phyloP scores from a whole-genome alignment of 2,113 vertebrate genomes.

The Bostrychus sinensis region DNA sequence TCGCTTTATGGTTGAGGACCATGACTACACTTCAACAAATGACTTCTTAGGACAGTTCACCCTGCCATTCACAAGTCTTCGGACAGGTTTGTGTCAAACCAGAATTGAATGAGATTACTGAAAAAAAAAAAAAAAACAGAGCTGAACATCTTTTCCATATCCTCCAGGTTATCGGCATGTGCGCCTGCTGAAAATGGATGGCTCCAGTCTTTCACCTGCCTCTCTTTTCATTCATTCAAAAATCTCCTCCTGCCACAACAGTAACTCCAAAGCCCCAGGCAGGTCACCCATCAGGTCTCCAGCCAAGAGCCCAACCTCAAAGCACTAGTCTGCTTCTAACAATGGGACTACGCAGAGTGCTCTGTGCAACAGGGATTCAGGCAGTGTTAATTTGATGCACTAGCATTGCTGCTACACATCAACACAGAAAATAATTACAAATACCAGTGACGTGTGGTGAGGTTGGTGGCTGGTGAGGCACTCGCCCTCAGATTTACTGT shows the following conservation, averaged over 20 bases:
- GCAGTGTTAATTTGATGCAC: no score
- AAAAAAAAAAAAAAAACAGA: neutral
- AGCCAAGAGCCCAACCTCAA: constrained; percentile 20
- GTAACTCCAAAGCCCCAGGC: constrained; percentile 36
- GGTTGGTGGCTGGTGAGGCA: no score
- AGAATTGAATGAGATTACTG: neutral
- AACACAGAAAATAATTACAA: no score
- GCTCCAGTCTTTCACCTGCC: constrained; percentile 85
- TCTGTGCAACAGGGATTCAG: no score
- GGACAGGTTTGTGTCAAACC: constrained; percentile 79
- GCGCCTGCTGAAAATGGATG: constrained; percentile 87
- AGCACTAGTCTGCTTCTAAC: no score
- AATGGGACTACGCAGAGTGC: no score
- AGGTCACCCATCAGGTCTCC: constrained; percentile 16
- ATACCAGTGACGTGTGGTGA: no score
- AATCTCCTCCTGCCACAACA: constrained; percentile 52
- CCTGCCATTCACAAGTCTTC: constrained; percentile 86
- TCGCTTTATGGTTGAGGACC: constrained; percentile 92
- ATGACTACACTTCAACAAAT: constrained; percentile 88
- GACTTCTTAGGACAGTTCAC: constrained; percentile 95
- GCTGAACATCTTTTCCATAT: neutral
- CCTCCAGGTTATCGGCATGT: constrained; percentile 89
- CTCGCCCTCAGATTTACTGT: no score
- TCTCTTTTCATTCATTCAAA: constrained; percentile 89
- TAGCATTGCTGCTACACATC: no score